A percentile compares a stretch with the other conserved stretches of the same genome.
Evolutionary conservation across 2,888 invertebrate species (phyloP).

Genomic region (Dilophus febrilis): DNA sequence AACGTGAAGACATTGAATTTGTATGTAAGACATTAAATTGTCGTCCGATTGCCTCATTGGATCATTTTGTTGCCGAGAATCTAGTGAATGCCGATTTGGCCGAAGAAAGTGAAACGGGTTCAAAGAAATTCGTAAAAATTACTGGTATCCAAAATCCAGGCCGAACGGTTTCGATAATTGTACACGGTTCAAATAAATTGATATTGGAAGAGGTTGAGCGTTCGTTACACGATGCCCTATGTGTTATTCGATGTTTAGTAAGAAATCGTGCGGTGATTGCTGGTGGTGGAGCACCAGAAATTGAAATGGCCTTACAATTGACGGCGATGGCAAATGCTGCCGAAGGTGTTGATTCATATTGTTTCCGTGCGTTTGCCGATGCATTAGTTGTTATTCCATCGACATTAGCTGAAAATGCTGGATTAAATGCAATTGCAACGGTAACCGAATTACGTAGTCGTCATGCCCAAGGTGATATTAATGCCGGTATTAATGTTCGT

Average conservation of each 20-base stretch:
- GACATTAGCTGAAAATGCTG: constrained; percentile 75
- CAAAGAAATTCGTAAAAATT: constrained; percentile 81
- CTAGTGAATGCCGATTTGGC: constrained; percentile 83
- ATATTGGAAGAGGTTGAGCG: constrained; percentile 82
- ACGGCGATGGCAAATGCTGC: constrained; percentile 66
- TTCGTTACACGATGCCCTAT: constrained; percentile 78
- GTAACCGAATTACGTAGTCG: constrained; percentile 91
- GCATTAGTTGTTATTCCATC: constrained; percentile 88
- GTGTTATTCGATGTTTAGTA: constrained; percentile 89
- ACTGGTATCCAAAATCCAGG: constrained; percentile 78
- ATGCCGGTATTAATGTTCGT: constrained; percentile 90
- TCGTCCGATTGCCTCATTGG: constrained; percentile 93
- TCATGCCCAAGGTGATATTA: constrained; percentile 73
- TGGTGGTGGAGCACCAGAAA: constrained; percentile 97
- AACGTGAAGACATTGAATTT: constrained; percentile 95
- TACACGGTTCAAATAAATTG: constrained; percentile 72
- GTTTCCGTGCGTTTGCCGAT: constrained; percentile 87
- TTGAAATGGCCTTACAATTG: constrained; percentile 74
- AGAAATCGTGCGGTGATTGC: constrained; percentile 81
- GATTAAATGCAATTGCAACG: constrained; percentile 82
- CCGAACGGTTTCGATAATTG: constrained; percentile 79
- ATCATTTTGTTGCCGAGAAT: constrained; percentile 89
- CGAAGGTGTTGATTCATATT: constrained; percentile 87
- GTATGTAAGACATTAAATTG: constrained; percentile 89
- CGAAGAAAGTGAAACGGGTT: constrained; percentile 81